These are phyloP conservation scores for Standfussiana lucernea DNA, from an alignment of 2,888 invertebrate genomes.

Conservation along the genomic window DNA sequence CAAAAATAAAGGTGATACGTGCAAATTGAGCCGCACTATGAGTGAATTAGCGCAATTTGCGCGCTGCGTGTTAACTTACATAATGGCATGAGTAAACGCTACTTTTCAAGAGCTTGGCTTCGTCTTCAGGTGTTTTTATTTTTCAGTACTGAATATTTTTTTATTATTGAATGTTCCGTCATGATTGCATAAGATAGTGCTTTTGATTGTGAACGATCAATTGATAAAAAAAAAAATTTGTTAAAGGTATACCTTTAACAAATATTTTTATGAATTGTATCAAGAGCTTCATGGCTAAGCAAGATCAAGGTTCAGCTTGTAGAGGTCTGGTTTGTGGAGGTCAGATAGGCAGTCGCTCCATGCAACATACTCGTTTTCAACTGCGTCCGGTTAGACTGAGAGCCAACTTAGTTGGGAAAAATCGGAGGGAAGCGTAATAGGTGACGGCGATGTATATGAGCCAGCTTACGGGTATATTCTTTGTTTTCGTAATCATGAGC, in stretches of 20 bases:
- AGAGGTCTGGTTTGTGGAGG: neutral
- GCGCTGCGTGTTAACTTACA: conserved; percentile 70
- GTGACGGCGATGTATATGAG: too few relatives aligned
- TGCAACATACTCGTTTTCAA: neutral
- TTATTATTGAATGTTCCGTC: neutral
- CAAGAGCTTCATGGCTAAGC: neutral
- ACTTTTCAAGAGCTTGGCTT: conserved; percentile 22
- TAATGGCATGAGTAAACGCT: conserved; percentile 63
- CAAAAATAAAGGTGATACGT: conserved; percentile 63
- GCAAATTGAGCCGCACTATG: conserved; percentile 70
- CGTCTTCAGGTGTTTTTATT: conserved; percentile 42
- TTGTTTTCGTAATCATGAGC: neutral
- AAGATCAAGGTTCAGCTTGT: neutral
- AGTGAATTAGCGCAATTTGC: conserved; percentile 78
- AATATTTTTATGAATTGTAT: neutral
- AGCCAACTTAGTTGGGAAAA: neutral
- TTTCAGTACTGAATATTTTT: conserved; percentile 18
- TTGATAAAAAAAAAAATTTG: neutral
- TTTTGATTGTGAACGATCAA: neutral
- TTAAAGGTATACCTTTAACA: too few relatives aligned
- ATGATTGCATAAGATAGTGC: neutral
- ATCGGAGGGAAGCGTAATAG: too few relatives aligned
- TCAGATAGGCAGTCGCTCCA: neutral
- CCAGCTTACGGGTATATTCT: neutral
- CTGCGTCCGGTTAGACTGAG: neutral